Base-by-base conservation (phyloP, 2,888 invertebrate species). In the Stenolophus ochropezus region DNA sequence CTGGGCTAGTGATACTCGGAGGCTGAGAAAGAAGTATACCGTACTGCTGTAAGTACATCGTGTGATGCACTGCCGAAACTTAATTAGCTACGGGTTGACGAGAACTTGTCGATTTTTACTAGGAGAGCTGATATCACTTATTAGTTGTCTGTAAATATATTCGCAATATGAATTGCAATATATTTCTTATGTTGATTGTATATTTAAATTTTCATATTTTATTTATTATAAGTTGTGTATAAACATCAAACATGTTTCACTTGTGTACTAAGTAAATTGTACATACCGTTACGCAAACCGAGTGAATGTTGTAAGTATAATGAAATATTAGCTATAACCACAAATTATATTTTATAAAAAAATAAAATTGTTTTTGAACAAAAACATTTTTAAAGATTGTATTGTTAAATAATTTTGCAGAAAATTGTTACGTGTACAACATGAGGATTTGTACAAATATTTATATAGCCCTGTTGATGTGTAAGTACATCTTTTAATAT, bases 291-390 rank as follows among this genome's bases (percentile, higher is more conserved):
- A 65, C 61, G 75, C 81, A 75, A 47, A 33, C 42, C 14, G 81
- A 61, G 75, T 81, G 81, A 49, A 58, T 74, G 81, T 74, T 58
- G 73, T 80, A 75, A 58, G 74, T 58, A 81, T 74, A 58, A 58
- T 58, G 58, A 69, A 79, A 69, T 81, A 81, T 81, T 81, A 81
- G 81, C 74, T 74, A 80, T 61, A 81, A 75, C 74, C 73, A 61
- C 81, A 81, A 81, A 81, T 81, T 81, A 81, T 81, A 81, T 81
- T 81, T 81, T 81, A 81, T 81, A 81, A 81, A 81, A 74, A 77
- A 81, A 80, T 74, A 61, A 81, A 81, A 74, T 47, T 80, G 73
- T 73, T 80, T 80, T 71, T 56, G 42, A 73, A 71, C 71, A 47
- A 79, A 71, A 80, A 80, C 47, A 81, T 80, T 73, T 73, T 80